Conservation (phyloP, 2,888 invertebrate species). For the Anthophora plumipes region DNA sequence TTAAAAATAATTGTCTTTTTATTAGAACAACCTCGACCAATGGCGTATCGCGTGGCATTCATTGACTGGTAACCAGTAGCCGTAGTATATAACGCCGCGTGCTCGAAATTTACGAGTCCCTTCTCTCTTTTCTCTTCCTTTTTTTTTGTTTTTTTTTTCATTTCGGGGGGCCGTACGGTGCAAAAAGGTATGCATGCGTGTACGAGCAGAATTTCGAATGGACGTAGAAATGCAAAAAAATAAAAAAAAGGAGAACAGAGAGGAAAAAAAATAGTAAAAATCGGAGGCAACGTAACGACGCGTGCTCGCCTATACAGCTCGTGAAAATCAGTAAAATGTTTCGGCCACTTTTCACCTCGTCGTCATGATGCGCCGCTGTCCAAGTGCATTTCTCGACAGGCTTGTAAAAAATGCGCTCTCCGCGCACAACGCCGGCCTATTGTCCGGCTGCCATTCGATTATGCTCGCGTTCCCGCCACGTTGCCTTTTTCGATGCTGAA, state of each 20-base stretch:
- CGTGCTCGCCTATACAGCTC: constrained; percentile 1
- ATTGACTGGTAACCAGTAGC: constrained; percentile 6
- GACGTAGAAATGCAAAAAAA: background rate
- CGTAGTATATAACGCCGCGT: background rate
- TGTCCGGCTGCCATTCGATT: constrained; percentile 40
- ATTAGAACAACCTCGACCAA: background rate
- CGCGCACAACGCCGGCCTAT: background rate
- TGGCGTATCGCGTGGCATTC: background rate
- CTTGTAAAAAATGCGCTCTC: constrained; percentile 41
- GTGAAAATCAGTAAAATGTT: constrained; percentile 62
- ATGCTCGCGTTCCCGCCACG: background rate
- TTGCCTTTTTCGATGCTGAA: background rate
- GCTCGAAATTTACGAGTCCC: constrained; percentile 36
- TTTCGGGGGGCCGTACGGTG: no score
- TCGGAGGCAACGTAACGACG: constrained; percentile 12
- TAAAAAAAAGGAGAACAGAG: background rate
- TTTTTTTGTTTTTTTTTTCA: background rate
- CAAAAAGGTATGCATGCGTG: background rate
- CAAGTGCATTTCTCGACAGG: constrained; percentile 51
- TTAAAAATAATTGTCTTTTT: constrained; percentile 48
- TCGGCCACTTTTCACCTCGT: constrained; percentile 54
- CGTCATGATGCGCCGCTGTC: constrained; percentile 30
- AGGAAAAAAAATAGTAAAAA: background rate
- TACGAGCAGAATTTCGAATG: constrained; percentile 5
- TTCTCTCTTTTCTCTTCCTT: no score